A percentile compares a stretch with the other conserved stretches of the same genome.
Evolutionary conservation across 2,113 vertebrate species (phyloP).

Genomic region (Syngnathus typhle): DNA sequence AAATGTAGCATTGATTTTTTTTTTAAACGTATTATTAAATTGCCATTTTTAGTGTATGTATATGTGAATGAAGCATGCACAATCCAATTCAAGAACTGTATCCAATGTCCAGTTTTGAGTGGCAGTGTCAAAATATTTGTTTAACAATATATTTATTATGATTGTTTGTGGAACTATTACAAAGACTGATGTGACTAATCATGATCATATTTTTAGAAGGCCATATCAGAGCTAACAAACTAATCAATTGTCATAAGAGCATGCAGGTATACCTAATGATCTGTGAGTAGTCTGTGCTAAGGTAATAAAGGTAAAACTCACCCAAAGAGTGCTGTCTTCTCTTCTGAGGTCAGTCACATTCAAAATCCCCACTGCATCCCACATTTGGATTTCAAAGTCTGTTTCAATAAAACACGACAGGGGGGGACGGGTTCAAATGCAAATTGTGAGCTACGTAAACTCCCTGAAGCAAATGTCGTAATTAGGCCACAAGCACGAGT

Average conservation of each 20-base stretch:
- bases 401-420: neutral
- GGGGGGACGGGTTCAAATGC: neutral
- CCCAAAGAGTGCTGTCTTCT: conserved; percentile 16
- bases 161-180: neutral
- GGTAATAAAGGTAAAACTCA: conserved; percentile 25
- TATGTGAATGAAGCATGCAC: neutral
- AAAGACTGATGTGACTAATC: neutral
- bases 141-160: neutral
- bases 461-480: neutral
- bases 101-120: neutral
- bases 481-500: neutral
- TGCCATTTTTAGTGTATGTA: neutral
- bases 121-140: neutral
- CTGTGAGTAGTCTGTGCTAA: neutral
- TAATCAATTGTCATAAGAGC: neutral
- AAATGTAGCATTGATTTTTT: neutral
- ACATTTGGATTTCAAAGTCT: neutral
- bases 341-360: conserved; percentile 13
- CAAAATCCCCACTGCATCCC: conserved; percentile 8
- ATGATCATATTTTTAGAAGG: neutral
- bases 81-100: neutral
- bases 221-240: neutral
- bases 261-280: neutral
- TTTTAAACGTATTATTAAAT: neutral
- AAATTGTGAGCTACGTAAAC: neutral